Conservation (phyloP, 1,140 invertebrate genomes). For the Diachasmimorpha longicaudata region DNA sequence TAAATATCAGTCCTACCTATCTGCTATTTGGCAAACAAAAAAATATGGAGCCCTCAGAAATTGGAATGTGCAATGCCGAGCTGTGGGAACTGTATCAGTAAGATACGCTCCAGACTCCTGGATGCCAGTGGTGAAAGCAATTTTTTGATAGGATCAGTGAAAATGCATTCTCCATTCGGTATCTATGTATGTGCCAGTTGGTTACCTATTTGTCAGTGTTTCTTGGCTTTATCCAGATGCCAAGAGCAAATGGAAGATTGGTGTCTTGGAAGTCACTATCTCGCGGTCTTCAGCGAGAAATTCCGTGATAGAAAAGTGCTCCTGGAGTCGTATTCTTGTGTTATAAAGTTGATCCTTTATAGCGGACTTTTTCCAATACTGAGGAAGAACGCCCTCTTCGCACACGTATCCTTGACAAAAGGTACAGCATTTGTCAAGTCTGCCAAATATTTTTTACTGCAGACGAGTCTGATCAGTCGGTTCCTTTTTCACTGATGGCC, state of each 20-base stretch:
- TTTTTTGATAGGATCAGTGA: constrained; percentile 51
- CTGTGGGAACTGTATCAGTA: neutral
- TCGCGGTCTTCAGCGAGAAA: neutral
- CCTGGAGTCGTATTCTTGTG: neutral
- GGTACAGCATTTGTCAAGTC: too few relatives aligned
- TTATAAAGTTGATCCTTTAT: neutral
- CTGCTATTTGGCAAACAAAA: neutral
- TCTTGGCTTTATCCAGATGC: constrained; percentile 31
- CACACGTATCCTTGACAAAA: neutral
- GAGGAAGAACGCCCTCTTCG: too few relatives aligned
- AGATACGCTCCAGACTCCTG: constrained; percentile 25
- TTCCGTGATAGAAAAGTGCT: neutral
- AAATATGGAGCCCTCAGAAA: constrained; percentile 16
- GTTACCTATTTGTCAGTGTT: constrained; percentile 31
- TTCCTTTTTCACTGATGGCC: too few relatives aligned
- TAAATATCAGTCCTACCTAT: too few relatives aligned
- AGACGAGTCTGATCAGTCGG: too few relatives aligned
- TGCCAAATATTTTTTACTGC: too few relatives aligned
- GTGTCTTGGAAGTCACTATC: neutral
- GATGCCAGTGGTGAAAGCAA: constrained; percentile 47
- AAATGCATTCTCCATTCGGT: constrained; percentile 19
- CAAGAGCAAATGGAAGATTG: constrained; percentile 31
- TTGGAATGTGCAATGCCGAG: constrained; percentile 20
- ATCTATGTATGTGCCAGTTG: neutral
- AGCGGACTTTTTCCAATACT: neutral